These are phyloP conservation scores for Leptinotarsa lineolata DNA, from an alignment of 1,140 invertebrate species.

Conservation along the genomic window DNA sequence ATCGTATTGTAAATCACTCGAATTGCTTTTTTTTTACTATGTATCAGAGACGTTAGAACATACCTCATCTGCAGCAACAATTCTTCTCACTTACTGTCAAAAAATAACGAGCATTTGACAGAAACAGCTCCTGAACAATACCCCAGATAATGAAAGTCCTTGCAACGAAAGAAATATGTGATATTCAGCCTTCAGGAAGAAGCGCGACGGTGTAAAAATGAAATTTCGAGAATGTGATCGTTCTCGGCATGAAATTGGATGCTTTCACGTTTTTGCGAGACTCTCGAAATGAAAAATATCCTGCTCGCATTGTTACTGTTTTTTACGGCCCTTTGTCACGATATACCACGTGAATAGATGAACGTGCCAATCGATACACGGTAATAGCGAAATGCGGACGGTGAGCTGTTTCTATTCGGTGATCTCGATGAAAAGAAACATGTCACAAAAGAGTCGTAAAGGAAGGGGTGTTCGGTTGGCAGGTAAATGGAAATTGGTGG, in stretches of 20 bases:
- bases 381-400: background rate
- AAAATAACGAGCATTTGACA: slow-evolving; percentile 3
- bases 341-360: background rate
- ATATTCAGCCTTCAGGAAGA: slow-evolving; percentile 2
- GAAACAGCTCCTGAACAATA: background rate
- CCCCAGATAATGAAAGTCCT: background rate
- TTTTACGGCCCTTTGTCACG: background rate
- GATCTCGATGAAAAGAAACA: background rate
- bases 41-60: no score
- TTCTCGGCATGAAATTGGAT: slow-evolving; percentile 8
- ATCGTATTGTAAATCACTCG: no score
- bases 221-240: slow-evolving; percentile 2
- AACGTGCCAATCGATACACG: background rate
- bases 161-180: background rate
- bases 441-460: background rate
- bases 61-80: background rate
- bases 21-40: no score
- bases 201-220: slow-evolving; percentile 1
- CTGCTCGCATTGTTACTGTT: slow-evolving; percentile 2
- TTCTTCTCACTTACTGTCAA: slow-evolving; percentile 5
- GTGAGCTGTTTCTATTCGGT: background rate
- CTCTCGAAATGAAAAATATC: slow-evolving; percentile 1
- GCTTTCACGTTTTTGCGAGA: background rate
- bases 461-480: background rate
- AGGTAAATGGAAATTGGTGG: background rate